phyloP scores from a whole-genome alignment of 2,113 vertebrate species.

The Formicarius rufipectus region DNA sequence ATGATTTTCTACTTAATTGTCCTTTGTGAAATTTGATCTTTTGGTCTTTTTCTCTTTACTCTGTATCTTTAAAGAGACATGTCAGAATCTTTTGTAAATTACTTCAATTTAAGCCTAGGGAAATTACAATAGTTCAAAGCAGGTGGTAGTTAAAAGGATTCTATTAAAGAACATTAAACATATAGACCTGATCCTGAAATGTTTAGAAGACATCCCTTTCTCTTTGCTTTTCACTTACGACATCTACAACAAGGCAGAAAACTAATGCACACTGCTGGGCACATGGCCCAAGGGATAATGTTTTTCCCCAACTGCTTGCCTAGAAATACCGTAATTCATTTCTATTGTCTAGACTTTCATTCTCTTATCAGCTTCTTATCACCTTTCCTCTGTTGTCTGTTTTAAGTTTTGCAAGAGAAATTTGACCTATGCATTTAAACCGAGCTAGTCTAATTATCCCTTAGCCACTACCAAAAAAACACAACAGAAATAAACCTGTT shows the following conservation, averaged over 20 bases:
- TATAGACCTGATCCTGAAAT: neutral
- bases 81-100: neutral
- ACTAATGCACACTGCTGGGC: neutral
- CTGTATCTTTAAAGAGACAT: neutral
- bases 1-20: neutral
- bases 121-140: neutral
- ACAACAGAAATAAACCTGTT: neutral
- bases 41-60: neutral
- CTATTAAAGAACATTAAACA: neutral
- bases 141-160: neutral
- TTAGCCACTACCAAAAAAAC: rapidly evolving
- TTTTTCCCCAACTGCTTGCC: neutral
- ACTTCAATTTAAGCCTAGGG: neutral
- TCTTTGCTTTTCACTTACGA: neutral
- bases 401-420: neutral
- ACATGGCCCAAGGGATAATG: neutral
- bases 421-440: neutral
- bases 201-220: neutral
- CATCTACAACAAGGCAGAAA: neutral
- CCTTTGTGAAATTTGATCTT: neutral
- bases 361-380: neutral
- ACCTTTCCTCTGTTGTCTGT: neutral
- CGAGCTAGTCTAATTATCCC: neutral
- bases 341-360: neutral
- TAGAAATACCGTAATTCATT: neutral